Evolutionary conservation across 2,888 invertebrate genomes (phyloP).

Genomic region (Flexamia atlantica): DNA sequence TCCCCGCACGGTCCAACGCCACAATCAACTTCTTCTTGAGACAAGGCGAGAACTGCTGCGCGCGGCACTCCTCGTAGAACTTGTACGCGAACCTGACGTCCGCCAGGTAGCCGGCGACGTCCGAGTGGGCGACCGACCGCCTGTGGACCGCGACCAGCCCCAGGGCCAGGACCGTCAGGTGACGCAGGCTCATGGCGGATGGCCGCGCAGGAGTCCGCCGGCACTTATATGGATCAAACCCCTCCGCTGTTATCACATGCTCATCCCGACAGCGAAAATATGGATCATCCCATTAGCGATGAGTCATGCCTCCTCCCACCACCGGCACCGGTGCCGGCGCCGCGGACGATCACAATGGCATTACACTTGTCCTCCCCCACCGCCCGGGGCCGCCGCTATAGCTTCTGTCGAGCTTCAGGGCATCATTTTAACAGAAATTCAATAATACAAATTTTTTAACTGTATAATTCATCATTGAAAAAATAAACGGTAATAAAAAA

Average conservation of each 20-base stretch:
- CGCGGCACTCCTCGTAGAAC: constrained; percentile 86
- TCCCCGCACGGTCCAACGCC: constrained; percentile 85
- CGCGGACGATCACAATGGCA: constrained; percentile 13
- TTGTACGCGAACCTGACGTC: constrained; percentile 62
- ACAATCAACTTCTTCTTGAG: constrained; percentile 89
- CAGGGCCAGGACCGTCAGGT: constrained; percentile 18
- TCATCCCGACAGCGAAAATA: constrained; percentile 49
- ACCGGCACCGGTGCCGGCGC: not conserved
- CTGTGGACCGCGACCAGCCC: not conserved
- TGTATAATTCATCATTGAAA: no score
- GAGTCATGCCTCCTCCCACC: constrained; percentile 45
- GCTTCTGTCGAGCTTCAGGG: no score
- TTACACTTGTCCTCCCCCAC: constrained; percentile 3
- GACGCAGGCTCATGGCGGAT: constrained; percentile 45
- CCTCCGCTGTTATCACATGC: constrained; percentile 51
- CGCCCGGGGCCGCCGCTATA: no score
- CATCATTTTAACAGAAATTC: no score
- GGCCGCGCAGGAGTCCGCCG: constrained; percentile 4
- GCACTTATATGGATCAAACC: constrained; percentile 56
- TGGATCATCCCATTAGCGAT: constrained; percentile 51
- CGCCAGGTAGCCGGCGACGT: constrained; percentile 41
- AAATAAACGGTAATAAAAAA: no score
- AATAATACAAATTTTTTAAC: no score
- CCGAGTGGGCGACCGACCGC: constrained; percentile 26
- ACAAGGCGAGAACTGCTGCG: constrained; percentile 81